Conservation (phyloP, 2,797 vertebrate genomes). For the Gorsachius magnificus region DNA sequence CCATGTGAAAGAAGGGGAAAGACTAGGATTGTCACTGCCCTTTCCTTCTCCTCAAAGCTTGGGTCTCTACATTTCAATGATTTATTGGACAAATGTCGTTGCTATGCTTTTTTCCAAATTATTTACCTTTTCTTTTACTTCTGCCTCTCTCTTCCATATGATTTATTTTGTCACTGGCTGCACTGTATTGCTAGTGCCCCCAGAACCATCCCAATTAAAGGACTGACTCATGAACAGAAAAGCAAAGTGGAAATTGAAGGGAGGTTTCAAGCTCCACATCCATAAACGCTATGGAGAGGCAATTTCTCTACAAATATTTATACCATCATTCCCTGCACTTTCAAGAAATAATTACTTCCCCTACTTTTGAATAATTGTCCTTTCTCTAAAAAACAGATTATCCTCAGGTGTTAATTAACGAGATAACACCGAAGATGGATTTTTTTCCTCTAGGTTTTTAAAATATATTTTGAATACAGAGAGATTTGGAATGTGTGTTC, state of each 20-base stretch:
- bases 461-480: conserved; percentile 7
- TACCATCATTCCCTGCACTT: neutral
- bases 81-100: neutral
- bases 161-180: neutral
- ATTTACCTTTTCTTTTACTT: neutral
- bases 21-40: neutral
- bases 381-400: conserved; percentile 15
- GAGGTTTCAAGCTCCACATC: neutral
- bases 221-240: neutral
- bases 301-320: conserved; percentile 6
- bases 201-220: neutral
- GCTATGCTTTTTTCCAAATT: neutral
- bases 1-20: neutral
- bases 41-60: neutral
- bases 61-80: neutral
- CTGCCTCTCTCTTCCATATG: neutral
- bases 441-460: neutral
- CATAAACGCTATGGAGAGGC: neutral
- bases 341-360: conserved; percentile 8
- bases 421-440: neutral
- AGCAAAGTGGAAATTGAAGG: neutral
- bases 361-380: neutral
- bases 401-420: conserved; percentile 13
- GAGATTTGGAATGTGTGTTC: neutral
- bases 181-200: neutral